Evolutionary conservation across 2,888 invertebrate genomes (phyloP), one percentile per base, ranked within the genome.

Genomic region (Clunio marinus): DNA sequence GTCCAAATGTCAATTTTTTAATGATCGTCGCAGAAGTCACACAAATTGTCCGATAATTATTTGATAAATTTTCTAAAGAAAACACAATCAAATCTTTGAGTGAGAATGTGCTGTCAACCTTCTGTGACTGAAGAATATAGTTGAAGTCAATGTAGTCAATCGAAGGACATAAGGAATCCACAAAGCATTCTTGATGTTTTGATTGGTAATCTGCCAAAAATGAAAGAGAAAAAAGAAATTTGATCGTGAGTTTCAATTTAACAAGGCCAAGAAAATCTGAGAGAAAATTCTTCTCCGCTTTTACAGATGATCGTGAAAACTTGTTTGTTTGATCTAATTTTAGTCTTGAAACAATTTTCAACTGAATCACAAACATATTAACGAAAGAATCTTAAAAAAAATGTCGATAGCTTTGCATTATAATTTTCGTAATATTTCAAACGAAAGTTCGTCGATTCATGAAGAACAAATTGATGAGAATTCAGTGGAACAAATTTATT

Each of bases 71-170:
- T 27, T 73, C 72, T 13, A 79, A 70, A 8, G 76, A 71, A 70
- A 77, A 76, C 27, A 75, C 74, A 41, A 76, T 74, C 7, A 78
- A 69, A 69, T 76, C 74, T 70, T 77, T 74, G 57, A 75, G 69
- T 1, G 72, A 73, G 5, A 75, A 72, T 69, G 74, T 73, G 25
- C 70, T 73, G 1, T 75, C 73, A 8, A 71, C 71, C 71, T 77
- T 75, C 69, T 66, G 22, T 28, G 24, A n/a, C 10, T 35, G 66
- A 5, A 66, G 55, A 1, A 22, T 46, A 25, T 41, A 55, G 22
- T 28, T 67, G 46, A 73, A 77, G 45, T 78, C 76, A 27, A 78
- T 65, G 60, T 73, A 60, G 37, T 75, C 74, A 59, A 78, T 62
- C 0, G 73, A 71, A 1, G 73, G 72, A 22, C 73, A 71, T 5